A percentile compares a stretch with the other conserved stretches of the same genome.
Evolutionary conservation across 2,888 invertebrate genomes (phyloP).

Genomic region (Doris montereyensis): DNA sequence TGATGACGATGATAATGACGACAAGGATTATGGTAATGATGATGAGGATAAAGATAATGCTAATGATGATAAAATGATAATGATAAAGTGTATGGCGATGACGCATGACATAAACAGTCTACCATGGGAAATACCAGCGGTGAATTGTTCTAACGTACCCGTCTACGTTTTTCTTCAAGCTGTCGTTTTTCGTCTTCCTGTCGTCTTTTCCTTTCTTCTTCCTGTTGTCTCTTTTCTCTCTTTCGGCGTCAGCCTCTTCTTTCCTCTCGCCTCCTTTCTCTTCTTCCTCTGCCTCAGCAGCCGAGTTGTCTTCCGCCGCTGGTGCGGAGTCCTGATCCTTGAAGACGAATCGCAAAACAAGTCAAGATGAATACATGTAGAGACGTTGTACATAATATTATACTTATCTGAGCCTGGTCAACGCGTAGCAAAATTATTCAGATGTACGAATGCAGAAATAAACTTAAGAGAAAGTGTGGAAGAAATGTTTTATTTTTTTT

Average conservation of each 20-base stretch:
- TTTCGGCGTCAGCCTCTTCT: slow-evolving; percentile 29
- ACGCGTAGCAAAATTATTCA: no score
- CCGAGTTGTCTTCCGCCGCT: slow-evolving; percentile 22
- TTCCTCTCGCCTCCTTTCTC: slow-evolving; percentile 30
- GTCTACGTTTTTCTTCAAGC: slow-evolving; percentile 28
- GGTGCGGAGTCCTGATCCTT: no score
- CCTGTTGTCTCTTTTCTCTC: slow-evolving; percentile 34
- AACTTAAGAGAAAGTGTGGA: no score
- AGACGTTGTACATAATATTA: background rate
- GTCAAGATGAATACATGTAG: background rate
- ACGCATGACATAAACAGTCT: background rate
- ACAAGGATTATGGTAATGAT: no score
- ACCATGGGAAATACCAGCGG: background rate
- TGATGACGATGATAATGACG: no score
- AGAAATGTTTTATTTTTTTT: no score
- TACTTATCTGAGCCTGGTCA: no score
- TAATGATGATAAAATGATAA: no score
- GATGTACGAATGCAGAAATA: no score
- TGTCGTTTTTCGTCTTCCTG: slow-evolving; percentile 30
- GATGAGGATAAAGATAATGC: no score
- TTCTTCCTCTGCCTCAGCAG: slow-evolving; percentile 32
- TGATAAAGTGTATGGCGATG: no score
- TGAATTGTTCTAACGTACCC: slow-evolving; percentile 3
- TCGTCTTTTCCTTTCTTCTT: slow-evolving; percentile 17
- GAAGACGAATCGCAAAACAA: background rate